Evolutionary conservation across 1,140 invertebrate genomes (phyloP).

Genomic region (Drosophila neocordata): DNA sequence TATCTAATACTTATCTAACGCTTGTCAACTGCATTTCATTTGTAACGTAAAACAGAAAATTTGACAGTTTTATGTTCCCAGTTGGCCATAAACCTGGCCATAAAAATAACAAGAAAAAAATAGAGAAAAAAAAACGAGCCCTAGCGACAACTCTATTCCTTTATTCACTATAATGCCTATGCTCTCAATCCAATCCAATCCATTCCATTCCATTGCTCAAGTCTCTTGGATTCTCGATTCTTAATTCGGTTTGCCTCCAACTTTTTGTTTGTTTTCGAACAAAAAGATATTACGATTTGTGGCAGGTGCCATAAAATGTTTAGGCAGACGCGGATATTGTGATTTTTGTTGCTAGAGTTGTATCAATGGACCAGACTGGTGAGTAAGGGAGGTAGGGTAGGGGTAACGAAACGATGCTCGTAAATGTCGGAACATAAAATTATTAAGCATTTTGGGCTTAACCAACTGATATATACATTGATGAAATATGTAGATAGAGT

Average conservation of each 20-base stretch:
- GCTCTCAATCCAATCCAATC: neutral
- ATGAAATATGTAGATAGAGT: conserved; percentile 1
- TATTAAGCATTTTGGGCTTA: conserved; percentile 4
- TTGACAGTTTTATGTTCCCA: conserved; percentile 48
- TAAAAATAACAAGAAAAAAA: conserved; percentile 18
- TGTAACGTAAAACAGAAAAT: conserved; percentile 33
- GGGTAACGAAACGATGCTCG: conserved; percentile 12
- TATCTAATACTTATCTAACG: conserved; percentile 17
- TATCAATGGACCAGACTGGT: neutral
- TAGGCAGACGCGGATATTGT: conserved; percentile 27
- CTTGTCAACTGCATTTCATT: conserved; percentile 54
- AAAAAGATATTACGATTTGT: conserved; percentile 27
- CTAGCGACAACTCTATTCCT: conserved; percentile 45
- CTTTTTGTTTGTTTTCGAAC: neutral
- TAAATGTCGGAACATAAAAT: conserved; percentile 37
- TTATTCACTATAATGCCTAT: neutral
- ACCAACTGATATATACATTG: conserved; percentile 26
- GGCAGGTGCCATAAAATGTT: conserved; percentile 48
- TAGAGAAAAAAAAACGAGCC: neutral
- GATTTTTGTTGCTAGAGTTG: neutral
- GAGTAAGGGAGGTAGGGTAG: neutral
- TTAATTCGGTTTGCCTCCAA: conserved; percentile 7
- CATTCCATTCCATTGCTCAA: neutral
- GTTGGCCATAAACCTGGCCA: conserved; percentile 36
- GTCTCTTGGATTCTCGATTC: neutral